Evolutionary conservation across 1,140 invertebrate species (phyloP).

Genomic region (Aphaenogaster ashmeadi): DNA sequence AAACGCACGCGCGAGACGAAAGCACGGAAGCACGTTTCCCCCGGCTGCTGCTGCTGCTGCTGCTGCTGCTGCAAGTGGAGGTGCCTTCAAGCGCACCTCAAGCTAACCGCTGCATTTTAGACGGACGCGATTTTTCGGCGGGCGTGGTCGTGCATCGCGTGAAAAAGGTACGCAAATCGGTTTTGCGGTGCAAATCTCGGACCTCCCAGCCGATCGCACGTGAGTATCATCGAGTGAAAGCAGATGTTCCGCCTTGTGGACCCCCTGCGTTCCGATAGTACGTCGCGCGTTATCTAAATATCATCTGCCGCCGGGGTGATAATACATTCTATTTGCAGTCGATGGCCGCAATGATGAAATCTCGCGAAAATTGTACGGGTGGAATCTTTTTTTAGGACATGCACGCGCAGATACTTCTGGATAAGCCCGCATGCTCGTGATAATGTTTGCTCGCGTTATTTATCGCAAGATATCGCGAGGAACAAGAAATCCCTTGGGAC

Average conservation of each 20-base stretch:
- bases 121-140: conserved; percentile 44
- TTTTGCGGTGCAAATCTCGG: neutral
- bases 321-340: conserved; percentile 22
- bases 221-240: conserved; percentile 38
- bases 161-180: neutral
- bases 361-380: neutral
- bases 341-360: conserved; percentile 16
- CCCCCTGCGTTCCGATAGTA: conserved; percentile 2
- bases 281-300: conserved; percentile 33
- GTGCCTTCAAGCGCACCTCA: conserved; percentile 44
- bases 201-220: neutral
- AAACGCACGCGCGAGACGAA: conserved; percentile 75
- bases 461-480: neutral
- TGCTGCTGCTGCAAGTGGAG: conserved; percentile 50
- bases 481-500: neutral
- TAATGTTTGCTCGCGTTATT: neutral
- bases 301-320: neutral
- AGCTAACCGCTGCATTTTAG: conserved; percentile 27
- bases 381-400: conserved; percentile 1
- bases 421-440: neutral
- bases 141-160: conserved; percentile 32
- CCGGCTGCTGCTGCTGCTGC: conserved; percentile 20
- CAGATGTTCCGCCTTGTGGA: conserved; percentile 8
- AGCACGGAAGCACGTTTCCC: conserved; percentile 34
- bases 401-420: neutral